Conservation (phyloP, 2,797 vertebrate genomes). For the Momotus momota region DNA sequence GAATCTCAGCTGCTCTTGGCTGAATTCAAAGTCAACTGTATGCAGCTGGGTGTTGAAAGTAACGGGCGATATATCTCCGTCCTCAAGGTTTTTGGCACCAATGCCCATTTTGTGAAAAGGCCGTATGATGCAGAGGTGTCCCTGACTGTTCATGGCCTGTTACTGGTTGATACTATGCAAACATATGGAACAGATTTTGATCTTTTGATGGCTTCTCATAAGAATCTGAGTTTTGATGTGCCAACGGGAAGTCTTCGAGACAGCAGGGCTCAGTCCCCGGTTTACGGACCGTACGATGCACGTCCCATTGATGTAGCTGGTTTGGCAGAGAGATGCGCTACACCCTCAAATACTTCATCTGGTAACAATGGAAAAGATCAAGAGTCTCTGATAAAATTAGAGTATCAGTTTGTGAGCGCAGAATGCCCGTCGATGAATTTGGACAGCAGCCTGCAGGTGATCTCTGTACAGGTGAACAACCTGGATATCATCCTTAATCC, state of each 20-base stretch:
- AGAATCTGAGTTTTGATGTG: constrained; percentile 94
- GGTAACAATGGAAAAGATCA: constrained; percentile 80
- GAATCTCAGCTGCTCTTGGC: constrained; percentile 95
- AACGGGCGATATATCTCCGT: constrained; percentile 95
- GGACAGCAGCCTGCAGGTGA: constrained; percentile 93
- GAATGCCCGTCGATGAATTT: constrained; percentile 97
- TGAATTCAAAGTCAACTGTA: constrained; percentile 95
- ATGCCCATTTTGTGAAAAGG: constrained; percentile 95
- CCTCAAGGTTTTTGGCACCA: constrained; percentile 96
- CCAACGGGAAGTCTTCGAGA: constrained; percentile 93
- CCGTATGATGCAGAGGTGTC: constrained; percentile 95
- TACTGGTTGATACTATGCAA: constrained; percentile 96
- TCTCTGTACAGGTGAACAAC: constrained; percentile 94
- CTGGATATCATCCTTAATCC: constrained; percentile 98
- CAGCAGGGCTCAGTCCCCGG: constrained; percentile 90
- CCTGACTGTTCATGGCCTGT: constrained; percentile 93
- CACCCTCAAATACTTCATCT: constrained; percentile 63
- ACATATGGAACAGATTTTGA: constrained; percentile 97
- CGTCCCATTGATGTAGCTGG: not conserved
- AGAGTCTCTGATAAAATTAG: constrained; percentile 93
- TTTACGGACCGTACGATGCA: constrained; percentile 68
- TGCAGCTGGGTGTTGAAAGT: constrained; percentile 97
- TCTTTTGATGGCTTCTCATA: constrained; percentile 96
- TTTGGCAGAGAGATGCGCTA: constrained; percentile 67
- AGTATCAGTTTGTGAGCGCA: constrained; percentile 97